Conservation (phyloP, 2,888 invertebrate genomes). For the Pyrgus malvae region DNA sequence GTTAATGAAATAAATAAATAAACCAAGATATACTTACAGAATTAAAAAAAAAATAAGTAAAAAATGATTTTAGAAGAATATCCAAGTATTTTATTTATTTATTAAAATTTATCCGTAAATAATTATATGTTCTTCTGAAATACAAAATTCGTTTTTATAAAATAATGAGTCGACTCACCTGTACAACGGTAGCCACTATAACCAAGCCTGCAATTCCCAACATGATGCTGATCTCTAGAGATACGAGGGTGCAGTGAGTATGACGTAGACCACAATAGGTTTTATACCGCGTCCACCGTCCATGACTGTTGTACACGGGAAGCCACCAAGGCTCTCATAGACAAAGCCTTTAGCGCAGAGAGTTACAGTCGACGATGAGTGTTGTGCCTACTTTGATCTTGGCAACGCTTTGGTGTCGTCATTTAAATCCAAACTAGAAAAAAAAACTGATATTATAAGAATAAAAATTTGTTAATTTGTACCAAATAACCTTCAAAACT, state of each 20-base stretch:
- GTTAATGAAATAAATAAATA: too few species aligned
- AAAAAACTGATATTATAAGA: too few species aligned
- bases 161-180: conserved; percentile 46
- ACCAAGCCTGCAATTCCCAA: conserved; percentile 44
- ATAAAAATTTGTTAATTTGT: too few species aligned
- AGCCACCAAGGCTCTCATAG: conserved; percentile 53
- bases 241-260: conserved; percentile 44
- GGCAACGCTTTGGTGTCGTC: too few species aligned
- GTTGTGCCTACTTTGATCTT: conserved; percentile 11
- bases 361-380: neutral
- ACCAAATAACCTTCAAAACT: too few species aligned
- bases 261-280: conserved; percentile 41
- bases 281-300: conserved; percentile 51
- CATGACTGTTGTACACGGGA: conserved; percentile 61
- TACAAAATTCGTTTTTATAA: neutral
- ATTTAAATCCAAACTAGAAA: too few species aligned
- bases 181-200: conserved; percentile 38
- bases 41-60: too few species aligned
- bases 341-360: neutral
- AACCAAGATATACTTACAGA: too few species aligned
- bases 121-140: too few species aligned
- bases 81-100: too few species aligned
- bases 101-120: too few species aligned
- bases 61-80: too few species aligned
- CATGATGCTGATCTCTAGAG: conserved; percentile 44